phyloP scores from a whole-genome alignment of 1,140 invertebrate species.

The Battus philenor region DNA sequence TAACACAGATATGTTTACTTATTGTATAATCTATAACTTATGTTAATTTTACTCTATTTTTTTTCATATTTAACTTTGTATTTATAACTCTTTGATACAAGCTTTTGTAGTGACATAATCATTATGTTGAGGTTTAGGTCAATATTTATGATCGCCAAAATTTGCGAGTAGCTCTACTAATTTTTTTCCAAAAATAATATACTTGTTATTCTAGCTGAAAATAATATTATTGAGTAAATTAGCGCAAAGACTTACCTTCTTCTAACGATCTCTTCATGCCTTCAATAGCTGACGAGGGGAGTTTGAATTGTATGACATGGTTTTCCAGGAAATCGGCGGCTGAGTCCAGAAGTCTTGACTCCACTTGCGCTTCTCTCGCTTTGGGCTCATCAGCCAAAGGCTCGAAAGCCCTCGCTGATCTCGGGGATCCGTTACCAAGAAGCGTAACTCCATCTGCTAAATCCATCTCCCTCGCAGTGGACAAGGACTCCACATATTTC shows the following conservation, averaged over 20 bases:
- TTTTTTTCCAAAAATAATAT: no score
- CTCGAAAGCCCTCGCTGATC: slow-evolving; percentile 72
- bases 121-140: no score
- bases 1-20: no score
- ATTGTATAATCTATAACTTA: no score
- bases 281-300: slow-evolving; percentile 81
- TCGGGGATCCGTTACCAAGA: slow-evolving; percentile 78
- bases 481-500: slow-evolving; percentile 56
- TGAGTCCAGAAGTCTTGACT: slow-evolving; percentile 84
- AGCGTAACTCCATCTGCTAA: slow-evolving; percentile 83
- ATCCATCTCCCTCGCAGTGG: slow-evolving; percentile 65
- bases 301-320: slow-evolving; percentile 86
- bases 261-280: slow-evolving; percentile 82
- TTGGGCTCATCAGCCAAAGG: slow-evolving; percentile 81
- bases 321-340: slow-evolving; percentile 85
- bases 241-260: slow-evolving; percentile 76
- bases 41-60: no score
- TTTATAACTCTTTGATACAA: no score
- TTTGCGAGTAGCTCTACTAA: no score
- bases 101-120: no score
- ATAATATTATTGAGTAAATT: no score
- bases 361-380: slow-evolving; percentile 84
- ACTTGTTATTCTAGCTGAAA: no score
- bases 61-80: no score
- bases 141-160: no score